phyloP scores from a whole-genome alignment of 2,888 invertebrate genomes.

The Idaea biselata region DNA sequence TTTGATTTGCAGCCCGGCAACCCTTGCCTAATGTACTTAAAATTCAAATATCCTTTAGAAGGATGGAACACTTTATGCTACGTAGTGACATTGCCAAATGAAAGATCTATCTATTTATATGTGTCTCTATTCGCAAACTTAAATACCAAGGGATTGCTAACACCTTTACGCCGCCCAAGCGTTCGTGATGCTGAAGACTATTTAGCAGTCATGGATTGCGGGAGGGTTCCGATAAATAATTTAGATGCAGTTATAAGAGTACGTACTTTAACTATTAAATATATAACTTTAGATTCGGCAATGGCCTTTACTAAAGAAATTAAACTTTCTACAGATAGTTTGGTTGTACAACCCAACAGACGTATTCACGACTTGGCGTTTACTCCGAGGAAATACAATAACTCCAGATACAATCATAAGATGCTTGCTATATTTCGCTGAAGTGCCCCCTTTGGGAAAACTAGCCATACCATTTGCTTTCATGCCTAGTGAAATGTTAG shows the following conservation, averaged over 20 bases:
- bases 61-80: conserved; percentile 61
- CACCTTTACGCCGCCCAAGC: conserved; percentile 54
- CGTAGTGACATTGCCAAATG: conserved; percentile 61
- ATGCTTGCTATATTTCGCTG: conserved; percentile 69
- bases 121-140: conserved; percentile 52
- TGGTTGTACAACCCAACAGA: conserved; percentile 74
- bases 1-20: conserved; percentile 49
- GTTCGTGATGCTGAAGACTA: conserved; percentile 35
- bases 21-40: conserved; percentile 52
- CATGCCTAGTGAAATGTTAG: conserved; percentile 72
- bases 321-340: conserved; percentile 48
- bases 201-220: conserved; percentile 63
- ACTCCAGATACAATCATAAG: conserved; percentile 52
- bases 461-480: conserved; percentile 71
- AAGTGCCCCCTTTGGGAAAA: conserved; percentile 68
- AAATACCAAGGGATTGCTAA: conserved; percentile 53
- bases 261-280: conserved; percentile 20
- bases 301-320: not conserved
- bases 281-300: not conserved
- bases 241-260: conserved; percentile 73
- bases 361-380: conserved; percentile 70
- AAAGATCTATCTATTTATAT: conserved; percentile 52
- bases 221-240: conserved; percentile 72
- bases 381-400: conserved; percentile 57
- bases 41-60: conserved; percentile 52